Evolutionary conservation across 2,888 invertebrate species (phyloP).

Genomic region (Lymantria monacha): DNA sequence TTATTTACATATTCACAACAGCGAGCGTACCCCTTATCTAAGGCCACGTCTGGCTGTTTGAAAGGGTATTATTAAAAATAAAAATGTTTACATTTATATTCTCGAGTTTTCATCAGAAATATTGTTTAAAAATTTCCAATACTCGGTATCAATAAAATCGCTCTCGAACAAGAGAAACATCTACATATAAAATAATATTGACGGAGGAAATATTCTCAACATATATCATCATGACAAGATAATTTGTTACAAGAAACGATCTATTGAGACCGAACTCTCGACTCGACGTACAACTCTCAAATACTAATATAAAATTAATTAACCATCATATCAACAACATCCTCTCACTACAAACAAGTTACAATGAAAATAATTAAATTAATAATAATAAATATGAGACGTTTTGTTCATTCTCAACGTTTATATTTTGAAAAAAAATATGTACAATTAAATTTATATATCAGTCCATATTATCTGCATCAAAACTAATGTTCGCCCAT

Average conservation of each 20-base stretch:
- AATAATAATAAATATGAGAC: constrained; percentile 74
- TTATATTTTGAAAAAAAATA: constrained; percentile 60
- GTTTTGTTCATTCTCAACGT: constrained; percentile 68
- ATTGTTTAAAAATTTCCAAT: constrained; percentile 22
- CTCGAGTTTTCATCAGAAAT: not conserved
- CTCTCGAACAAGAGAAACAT: constrained; percentile 24
- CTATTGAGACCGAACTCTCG: constrained; percentile 39
- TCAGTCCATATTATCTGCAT: constrained; percentile 66
- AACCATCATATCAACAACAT: constrained; percentile 66
- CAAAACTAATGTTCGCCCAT: constrained; percentile 30
- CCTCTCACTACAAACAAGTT: constrained; percentile 56
- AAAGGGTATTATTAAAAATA: constrained; percentile 60
- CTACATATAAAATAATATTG: constrained; percentile 47
- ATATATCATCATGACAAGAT: constrained; percentile 43
- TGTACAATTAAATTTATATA: constrained; percentile 64
- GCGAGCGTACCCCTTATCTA: constrained; percentile 60
- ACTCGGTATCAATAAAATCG: not conserved
- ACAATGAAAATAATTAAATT: constrained; percentile 47
- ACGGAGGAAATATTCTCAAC: constrained; percentile 47
- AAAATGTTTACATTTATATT: constrained; percentile 47
- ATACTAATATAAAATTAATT: constrained; percentile 63
- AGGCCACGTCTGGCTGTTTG: constrained; percentile 72
- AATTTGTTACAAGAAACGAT: constrained; percentile 27
- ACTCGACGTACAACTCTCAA: constrained; percentile 40
- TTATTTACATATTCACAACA: constrained; percentile 82